Percentiles rank a stretch among this genome's conserved stretches.
phyloP scores from a whole-genome alignment of 2,113 vertebrate genomes.

The Cyanistes caeruleus region DNA sequence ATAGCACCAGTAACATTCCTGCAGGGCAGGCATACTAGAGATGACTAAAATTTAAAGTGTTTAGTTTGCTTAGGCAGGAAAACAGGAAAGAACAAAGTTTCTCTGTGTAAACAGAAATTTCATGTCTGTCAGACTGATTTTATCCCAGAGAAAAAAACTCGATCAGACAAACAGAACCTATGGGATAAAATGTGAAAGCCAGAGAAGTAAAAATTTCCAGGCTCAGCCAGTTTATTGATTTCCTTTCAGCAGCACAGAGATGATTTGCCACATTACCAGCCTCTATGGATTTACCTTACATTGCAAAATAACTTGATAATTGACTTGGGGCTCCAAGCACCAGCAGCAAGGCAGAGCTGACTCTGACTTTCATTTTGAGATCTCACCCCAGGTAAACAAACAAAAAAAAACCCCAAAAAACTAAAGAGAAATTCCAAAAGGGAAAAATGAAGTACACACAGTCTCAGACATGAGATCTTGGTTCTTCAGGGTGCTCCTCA shows the following conservation, averaged over 20 bases:
- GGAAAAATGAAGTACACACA: not conserved
- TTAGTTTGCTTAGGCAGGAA: slow-evolving; percentile 21
- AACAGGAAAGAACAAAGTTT: slow-evolving; percentile 21
- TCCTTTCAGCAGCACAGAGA: not conserved
- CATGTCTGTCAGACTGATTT: not conserved
- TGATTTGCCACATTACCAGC: not conserved
- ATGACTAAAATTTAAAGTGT: not conserved
- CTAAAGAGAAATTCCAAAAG: not conserved
- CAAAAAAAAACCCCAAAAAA: not conserved
- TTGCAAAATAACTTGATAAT: not conserved
- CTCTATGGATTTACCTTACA: not conserved
- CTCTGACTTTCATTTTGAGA: not conserved
- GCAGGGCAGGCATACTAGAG: slow-evolving; percentile 4
- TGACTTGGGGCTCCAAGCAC: not conserved
- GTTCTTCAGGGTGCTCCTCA: not conserved
- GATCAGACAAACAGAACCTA: not conserved
- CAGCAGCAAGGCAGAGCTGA: not conserved
- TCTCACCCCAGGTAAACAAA: not conserved
- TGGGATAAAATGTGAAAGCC: not conserved
- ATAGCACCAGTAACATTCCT: slow-evolving; percentile 26
- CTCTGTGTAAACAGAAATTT: not conserved
- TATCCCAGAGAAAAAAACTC: not conserved
- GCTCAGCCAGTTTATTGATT: not conserved
- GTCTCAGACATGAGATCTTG: not conserved
- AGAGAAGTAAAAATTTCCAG: not conserved